Percentiles rank a stretch among this genome's conserved stretches.
Conservation (phyloP, 2,888 invertebrate genomes). For the Noctua comes region DNA sequence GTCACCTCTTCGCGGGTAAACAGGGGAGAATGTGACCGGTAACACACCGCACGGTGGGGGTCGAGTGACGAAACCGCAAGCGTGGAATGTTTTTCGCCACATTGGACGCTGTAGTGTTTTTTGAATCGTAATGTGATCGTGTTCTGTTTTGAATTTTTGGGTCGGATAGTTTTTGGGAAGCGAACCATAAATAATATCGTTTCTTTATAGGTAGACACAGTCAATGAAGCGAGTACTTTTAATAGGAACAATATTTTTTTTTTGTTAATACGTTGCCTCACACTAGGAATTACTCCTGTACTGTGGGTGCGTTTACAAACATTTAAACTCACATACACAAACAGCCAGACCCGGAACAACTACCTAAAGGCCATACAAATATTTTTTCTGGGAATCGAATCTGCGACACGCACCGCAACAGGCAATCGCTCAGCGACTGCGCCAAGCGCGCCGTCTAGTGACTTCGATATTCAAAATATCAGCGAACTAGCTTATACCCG, state of each 20-base stretch:
- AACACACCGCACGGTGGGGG: constrained; percentile 8
- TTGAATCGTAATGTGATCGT: constrained; percentile 45
- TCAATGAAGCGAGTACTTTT: background rate
- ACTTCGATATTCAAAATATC: background rate
- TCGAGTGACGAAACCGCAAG: constrained; percentile 40
- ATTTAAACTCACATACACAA: no score
- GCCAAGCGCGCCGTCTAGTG: no score
- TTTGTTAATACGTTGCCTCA: no score
- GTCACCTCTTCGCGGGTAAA: constrained; percentile 75
- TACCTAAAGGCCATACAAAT: no score
- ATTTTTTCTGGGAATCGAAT: no score
- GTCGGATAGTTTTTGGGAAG: constrained; percentile 33
- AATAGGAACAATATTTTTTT: background rate
- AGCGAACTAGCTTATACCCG: no score
- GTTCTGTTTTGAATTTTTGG: constrained; percentile 52
- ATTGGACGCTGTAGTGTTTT: constrained; percentile 51
- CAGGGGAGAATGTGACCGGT: constrained; percentile 60
- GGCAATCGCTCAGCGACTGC: no score
- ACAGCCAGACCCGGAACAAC: no score
- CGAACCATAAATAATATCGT: background rate
- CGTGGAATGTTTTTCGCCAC: constrained; percentile 56
- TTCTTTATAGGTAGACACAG: background rate
- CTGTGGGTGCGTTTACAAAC: no score
- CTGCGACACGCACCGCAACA: no score
- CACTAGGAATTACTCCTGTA: no score